Evolutionary conservation across 1,140 invertebrate species (phyloP).

Genomic region (Chelonus insularis): DNA sequence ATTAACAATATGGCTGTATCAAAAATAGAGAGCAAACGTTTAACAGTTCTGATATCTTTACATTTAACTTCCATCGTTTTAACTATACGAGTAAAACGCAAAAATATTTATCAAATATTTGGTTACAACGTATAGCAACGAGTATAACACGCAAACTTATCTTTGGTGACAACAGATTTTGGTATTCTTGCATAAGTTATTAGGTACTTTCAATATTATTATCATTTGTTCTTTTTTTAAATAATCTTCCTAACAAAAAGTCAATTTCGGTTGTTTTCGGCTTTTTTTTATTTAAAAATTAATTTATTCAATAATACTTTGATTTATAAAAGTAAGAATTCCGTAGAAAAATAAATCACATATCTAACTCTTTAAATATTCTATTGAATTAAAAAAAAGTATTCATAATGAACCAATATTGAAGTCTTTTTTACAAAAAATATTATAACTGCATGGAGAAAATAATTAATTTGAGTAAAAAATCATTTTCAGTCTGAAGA

Average conservation of each 20-base stretch:
- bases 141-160: constrained; percentile 30
- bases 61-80: constrained; percentile 29
- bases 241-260: not conserved
- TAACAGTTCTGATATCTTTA: constrained; percentile 32
- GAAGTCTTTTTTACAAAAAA: no score
- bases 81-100: constrained; percentile 47
- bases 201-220: constrained; percentile 3
- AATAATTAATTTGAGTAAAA: no score
- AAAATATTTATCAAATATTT: constrained; percentile 56
- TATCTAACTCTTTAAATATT: no score
- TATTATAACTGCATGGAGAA: no score
- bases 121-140: constrained; percentile 48
- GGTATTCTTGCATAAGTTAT: constrained; percentile 48
- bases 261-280: no score
- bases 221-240: not conserved
- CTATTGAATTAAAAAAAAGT: no score
- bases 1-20: constrained; percentile 41
- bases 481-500: no score
- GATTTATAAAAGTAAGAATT: no score
- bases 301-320: no score
- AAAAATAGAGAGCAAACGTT: constrained; percentile 59
- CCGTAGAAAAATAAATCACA: no score
- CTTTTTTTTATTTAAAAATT: no score
- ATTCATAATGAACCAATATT: no score
- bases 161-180: constrained; percentile 53